Evolutionary conservation across 2,888 invertebrate genomes (phyloP).

Genomic region (Acleris sparsana): DNA sequence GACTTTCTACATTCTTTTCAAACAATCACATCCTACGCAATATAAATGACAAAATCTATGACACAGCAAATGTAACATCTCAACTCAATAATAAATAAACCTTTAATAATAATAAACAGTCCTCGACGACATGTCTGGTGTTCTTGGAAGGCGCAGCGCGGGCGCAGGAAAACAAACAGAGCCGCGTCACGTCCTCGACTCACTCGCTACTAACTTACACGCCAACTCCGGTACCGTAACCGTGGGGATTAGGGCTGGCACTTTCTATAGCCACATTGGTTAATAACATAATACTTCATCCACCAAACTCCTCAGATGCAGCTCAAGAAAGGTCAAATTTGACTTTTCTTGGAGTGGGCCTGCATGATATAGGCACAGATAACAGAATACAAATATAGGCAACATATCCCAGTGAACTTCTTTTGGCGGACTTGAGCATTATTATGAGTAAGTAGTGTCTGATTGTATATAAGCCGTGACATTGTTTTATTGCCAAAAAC

Average conservation of each 20-base stretch:
- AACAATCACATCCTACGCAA: slow-evolving; percentile 19
- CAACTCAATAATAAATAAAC: slow-evolving; percentile 37
- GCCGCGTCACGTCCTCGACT: slow-evolving; percentile 70
- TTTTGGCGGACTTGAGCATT: no score
- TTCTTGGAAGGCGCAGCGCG: slow-evolving; percentile 60
- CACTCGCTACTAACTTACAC: slow-evolving; percentile 81
- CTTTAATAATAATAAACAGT: slow-evolving; percentile 36
- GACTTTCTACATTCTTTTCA: not conserved
- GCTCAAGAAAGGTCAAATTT: no score
- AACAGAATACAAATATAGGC: no score
- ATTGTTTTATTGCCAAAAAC: no score
- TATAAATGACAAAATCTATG: slow-evolving; percentile 26
- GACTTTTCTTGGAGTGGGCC: no score
- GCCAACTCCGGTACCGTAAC: slow-evolving; percentile 58
- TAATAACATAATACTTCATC: not conserved
- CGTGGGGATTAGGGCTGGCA: slow-evolving; percentile 58
- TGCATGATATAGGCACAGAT: no score
- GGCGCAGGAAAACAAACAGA: slow-evolving; percentile 71
- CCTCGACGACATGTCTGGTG: slow-evolving; percentile 43
- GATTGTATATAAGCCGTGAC: no score
- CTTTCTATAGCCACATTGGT: not conserved
- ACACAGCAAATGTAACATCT: slow-evolving; percentile 34
- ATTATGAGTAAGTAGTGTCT: no score
- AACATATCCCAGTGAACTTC: no score
- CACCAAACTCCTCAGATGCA: no score